These are phyloP conservation scores for Drymonia ruficornis DNA, from an alignment of 2,888 invertebrate genomes.

Conservation along the genomic window DNA sequence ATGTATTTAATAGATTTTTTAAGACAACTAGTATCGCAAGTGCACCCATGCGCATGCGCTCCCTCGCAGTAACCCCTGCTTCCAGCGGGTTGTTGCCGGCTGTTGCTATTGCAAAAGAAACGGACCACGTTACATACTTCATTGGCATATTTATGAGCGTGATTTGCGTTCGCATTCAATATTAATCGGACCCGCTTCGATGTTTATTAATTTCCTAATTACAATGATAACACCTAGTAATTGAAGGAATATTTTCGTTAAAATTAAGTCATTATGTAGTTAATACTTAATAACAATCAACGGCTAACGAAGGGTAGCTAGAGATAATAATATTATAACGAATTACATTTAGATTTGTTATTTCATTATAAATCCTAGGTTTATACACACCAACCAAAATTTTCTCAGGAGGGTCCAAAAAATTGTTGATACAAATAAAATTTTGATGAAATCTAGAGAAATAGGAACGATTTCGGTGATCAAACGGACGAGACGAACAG, in stretches of 20 bases:
- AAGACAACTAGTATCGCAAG: background rate
- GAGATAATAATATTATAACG: too few species aligned
- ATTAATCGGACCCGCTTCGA: slow-evolving; percentile 1
- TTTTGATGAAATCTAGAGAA: too few species aligned
- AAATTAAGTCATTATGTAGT: background rate
- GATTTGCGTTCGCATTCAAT: background rate
- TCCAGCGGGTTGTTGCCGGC: background rate
- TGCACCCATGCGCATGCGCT: too few species aligned
- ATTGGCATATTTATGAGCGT: slow-evolving; percentile 3
- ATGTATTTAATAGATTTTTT: too few species aligned
- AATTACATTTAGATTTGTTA: too few species aligned
- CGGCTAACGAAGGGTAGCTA: background rate
- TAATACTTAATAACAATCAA: background rate
- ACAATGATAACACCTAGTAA: background rate
- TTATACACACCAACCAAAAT: too few species aligned
- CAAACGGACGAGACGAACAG: too few species aligned
- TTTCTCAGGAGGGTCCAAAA: too few species aligned
- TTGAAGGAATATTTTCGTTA: background rate
- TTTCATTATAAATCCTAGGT: too few species aligned
- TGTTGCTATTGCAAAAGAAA: slow-evolving; percentile 1
- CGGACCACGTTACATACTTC: background rate
- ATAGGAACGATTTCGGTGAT: too few species aligned
- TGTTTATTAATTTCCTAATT: slow-evolving; percentile 2
- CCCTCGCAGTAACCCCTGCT: background rate
- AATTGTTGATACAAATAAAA: too few species aligned